Conservation (phyloP, 2,888 invertebrate genomes). For the Cheilosia impressa region DNA sequence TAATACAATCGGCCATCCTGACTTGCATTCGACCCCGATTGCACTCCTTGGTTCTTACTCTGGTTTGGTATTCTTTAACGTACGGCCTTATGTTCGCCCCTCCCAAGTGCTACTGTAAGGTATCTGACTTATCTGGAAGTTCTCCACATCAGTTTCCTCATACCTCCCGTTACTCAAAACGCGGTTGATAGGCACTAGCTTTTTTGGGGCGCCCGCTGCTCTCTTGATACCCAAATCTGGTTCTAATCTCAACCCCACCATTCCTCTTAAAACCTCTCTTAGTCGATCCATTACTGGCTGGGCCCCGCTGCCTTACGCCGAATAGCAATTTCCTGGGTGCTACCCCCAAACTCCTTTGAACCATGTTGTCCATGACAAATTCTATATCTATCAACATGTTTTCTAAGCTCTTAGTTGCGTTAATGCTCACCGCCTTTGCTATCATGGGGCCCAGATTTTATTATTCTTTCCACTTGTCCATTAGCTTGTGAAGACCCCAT, state of each 20-base stretch:
- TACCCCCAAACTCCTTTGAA: background rate
- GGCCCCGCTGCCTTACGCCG: background rate
- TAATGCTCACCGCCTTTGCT: background rate
- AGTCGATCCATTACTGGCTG: background rate
- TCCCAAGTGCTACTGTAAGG: constrained; percentile 17
- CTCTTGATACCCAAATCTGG: no score
- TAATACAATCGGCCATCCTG: constrained; percentile 25
- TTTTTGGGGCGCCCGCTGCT: constrained; percentile 13
- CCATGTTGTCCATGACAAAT: background rate
- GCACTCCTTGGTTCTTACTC: constrained; percentile 17
- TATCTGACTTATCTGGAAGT: constrained; percentile 25
- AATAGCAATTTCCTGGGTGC: background rate
- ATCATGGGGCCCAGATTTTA: constrained; percentile 6
- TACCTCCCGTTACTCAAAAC: constrained; percentile 37
- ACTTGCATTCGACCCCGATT: constrained; percentile 18
- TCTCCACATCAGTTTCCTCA: constrained; percentile 25
- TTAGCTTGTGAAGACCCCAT: constrained; percentile 2
- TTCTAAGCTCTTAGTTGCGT: background rate
- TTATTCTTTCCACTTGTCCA: constrained; percentile 7
- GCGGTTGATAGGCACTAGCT: constrained; percentile 6
- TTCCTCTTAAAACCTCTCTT: background rate
- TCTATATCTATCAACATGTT: background rate
- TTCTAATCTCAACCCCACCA: no score
- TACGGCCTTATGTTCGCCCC: constrained; percentile 22
- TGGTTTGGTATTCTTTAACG: constrained; percentile 10